Evolutionary conservation across 2,888 invertebrate species (phyloP), one percentile per base, ranked within the genome.

Genomic region (Lepetodrilus schrolli): DNA sequence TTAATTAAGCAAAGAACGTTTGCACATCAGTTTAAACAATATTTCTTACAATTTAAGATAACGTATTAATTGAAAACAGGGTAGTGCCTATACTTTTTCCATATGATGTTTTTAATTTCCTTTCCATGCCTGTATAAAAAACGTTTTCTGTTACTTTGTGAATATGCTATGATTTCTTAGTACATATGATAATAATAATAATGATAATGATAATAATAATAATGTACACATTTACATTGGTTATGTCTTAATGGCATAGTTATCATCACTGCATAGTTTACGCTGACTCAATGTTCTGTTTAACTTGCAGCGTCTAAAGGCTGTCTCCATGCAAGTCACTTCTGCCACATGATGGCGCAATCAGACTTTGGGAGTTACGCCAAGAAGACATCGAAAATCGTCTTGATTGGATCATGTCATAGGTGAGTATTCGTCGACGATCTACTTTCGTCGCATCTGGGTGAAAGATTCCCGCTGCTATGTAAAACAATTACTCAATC

Each of bases 341-440:
- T 99, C 91, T 98, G 98, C 91, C 98, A 98, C 92, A 92, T 99
- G 85, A 94, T 97, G 91, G 96, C 95, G 0, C 94, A 95, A 84
- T 93, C 93, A 76, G 93, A 92, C 68, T 92, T 93, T 90, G 92
- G 92, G 26, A 90, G 85, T 90, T 94, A 87, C 91, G 81, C 92
- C 90, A 81, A 88, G 89, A 86, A 92, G 90, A 86, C 90, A 4
- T 92, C 93, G 1, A 96, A 96, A 86, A 92, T 97, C 76, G 94
- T 96, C 70, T 93, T 98, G 65, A 93, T 98, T 79, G 95, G 96
- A 74, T 93, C 95, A 4, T 94, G 94, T 84, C 93, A 95, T 80
- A 86, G 83, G 89, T 89, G 78, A 80, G 78, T 78, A n/a, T n/a
- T n/a, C n/a, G n/a, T n/a, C n/a, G n/a, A n/a, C n/a, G n/a, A n/a